Conservation (phyloP, 2,888 invertebrate genomes). For the Apoda limacodes region DNA sequence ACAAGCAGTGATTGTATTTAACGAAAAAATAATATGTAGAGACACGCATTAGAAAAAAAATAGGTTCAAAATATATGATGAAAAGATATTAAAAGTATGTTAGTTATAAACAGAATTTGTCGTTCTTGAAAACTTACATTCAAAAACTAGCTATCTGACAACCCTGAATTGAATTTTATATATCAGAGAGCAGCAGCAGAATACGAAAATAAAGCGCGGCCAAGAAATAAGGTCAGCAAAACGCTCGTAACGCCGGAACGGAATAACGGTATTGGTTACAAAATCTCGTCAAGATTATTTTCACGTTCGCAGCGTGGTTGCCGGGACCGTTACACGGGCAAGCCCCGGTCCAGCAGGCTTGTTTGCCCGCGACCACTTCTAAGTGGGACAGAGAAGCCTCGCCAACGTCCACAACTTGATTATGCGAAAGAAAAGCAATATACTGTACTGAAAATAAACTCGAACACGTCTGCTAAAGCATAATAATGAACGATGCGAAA, state of each 20-base stretch:
- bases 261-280: conserved; percentile 65
- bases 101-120: neutral
- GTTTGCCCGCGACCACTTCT: conserved; percentile 34
- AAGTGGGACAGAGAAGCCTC: conserved; percentile 45
- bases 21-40: too few species aligned
- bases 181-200: conserved; percentile 34
- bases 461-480: too few species aligned
- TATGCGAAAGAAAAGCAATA: too few species aligned
- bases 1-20: too few species aligned
- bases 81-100: neutral
- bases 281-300: conserved; percentile 69
- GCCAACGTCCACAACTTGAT: too few species aligned
- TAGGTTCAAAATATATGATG: neutral
- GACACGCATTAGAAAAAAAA: too few species aligned
- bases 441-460: too few species aligned
- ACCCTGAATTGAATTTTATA: too few species aligned
- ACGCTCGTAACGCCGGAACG: conserved; percentile 67
- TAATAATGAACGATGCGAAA: too few species aligned
- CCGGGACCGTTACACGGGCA: conserved; percentile 29
- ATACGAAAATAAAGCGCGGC: conserved; percentile 58
- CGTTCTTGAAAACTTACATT: too few species aligned
- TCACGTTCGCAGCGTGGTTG: conserved; percentile 56
- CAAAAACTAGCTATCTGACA: too few species aligned
- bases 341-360: conserved; percentile 21
- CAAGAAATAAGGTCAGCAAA: conserved; percentile 62